Evolutionary conservation across 2,888 invertebrate species (phyloP).

Genomic region (Rotaria socialis): DNA sequence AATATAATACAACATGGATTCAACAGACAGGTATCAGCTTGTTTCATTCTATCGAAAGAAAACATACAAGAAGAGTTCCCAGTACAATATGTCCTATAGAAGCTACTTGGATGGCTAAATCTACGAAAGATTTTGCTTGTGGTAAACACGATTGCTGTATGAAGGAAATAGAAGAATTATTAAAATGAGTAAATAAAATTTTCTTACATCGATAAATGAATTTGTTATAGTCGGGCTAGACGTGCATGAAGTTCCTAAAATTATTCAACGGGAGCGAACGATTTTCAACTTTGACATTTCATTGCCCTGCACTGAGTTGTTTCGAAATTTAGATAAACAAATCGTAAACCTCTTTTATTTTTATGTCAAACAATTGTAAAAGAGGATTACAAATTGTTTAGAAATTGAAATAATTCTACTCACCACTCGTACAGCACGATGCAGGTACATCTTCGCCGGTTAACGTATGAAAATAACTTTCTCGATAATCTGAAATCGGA

Average conservation of each 20-base stretch:
- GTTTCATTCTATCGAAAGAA: too few species aligned
- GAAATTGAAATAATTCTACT: not conserved
- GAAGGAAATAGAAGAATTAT: too few species aligned
- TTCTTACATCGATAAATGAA: not conserved
- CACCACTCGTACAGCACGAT: not conserved
- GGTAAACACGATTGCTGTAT: not conserved
- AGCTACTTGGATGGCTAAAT: not conserved
- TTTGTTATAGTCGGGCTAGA: not conserved
- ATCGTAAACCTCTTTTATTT: too few species aligned
- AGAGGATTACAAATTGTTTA: too few species aligned
- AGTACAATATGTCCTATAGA: not conserved
- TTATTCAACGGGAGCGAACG: too few species aligned
- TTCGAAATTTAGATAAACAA: too few species aligned
- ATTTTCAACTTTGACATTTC: too few species aligned
- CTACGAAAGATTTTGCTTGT: not conserved
- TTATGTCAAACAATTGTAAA: too few species aligned
- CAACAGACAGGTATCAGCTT: too few species aligned
- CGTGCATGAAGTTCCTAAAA: not conserved
- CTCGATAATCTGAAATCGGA: not conserved
- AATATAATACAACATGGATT: not conserved
- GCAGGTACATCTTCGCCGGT: not conserved
- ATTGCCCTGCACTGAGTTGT: too few species aligned
- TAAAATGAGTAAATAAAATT: not conserved
- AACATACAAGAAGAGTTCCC: not conserved
- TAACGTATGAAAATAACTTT: not conserved